Evolutionary conservation across 1,140 invertebrate species (phyloP).

Genomic region (Ephestia elutella): DNA sequence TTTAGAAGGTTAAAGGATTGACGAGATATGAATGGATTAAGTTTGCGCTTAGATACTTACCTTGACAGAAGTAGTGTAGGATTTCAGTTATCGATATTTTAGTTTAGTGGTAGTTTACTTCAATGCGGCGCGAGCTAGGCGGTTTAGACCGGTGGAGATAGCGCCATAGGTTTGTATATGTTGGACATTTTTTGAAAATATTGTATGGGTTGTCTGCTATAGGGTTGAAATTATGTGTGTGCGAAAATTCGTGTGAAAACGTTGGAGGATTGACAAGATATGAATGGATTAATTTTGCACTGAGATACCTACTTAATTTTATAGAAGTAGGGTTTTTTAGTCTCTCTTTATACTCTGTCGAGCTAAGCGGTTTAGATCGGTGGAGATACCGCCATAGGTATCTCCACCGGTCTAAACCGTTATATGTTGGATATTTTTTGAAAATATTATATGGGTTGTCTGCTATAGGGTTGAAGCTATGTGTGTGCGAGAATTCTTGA

Average conservation of each 20-base stretch:
- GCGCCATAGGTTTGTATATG: slow-evolving; percentile 36
- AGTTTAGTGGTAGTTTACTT: too few relatives aligned
- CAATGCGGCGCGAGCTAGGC: slow-evolving; percentile 46
- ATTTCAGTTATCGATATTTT: too few relatives aligned
- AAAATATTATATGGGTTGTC: neutral
- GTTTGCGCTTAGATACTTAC: too few relatives aligned
- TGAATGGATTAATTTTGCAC: too few relatives aligned
- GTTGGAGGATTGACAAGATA: too few relatives aligned
- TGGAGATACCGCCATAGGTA: slow-evolving; percentile 47
- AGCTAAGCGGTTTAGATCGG: slow-evolving; percentile 45
- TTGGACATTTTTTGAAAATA: neutral
- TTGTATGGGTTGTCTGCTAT: neutral
- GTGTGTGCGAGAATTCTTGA: too few relatives aligned
- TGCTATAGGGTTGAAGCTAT: neutral
- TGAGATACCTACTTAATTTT: too few relatives aligned
- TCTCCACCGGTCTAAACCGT: slow-evolving; percentile 42
- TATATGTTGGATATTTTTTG: neutral
- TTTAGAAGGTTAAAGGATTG: too few relatives aligned
- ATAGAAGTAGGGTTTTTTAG: too few relatives aligned
- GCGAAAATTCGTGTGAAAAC: too few relatives aligned
- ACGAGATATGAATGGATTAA: too few relatives aligned
- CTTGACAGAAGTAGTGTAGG: too few relatives aligned
- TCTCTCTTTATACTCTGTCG: slow-evolving; percentile 50
- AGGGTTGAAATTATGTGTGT: neutral
- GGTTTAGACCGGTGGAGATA: slow-evolving; percentile 50